phyloP scores from a whole-genome alignment of 2,888 invertebrate genomes.

The Pinctada fucata region DNA sequence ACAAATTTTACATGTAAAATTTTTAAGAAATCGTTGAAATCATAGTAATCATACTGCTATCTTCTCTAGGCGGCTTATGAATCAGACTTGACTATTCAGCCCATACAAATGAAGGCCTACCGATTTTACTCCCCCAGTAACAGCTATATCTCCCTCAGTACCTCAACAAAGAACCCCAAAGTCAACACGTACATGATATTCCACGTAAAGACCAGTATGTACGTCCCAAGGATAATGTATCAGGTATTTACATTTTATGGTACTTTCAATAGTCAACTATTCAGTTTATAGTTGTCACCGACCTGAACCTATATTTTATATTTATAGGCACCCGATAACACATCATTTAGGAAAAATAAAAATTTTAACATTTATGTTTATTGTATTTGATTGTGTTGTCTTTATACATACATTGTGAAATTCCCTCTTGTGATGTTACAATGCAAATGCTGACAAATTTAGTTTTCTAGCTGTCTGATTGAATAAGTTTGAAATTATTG shows the following conservation, averaged over 20 bases:
- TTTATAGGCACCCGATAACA: too few species aligned
- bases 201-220: slow-evolving; percentile 94
- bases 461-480: too few species aligned
- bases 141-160: slow-evolving; percentile 90
- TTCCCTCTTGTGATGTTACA: too few species aligned
- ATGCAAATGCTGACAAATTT: too few species aligned
- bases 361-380: neutral
- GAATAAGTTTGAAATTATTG: too few species aligned
- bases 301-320: neutral
- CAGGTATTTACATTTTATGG: slow-evolving; percentile 78
- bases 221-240: slow-evolving; percentile 92
- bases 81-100: too few species aligned
- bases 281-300: neutral
- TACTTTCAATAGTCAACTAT: neutral
- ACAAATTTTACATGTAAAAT: too few species aligned
- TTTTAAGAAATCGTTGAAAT: too few species aligned
- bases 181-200: slow-evolving; percentile 95
- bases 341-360: neutral
- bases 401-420: too few species aligned
- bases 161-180: slow-evolving; percentile 83
- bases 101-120: slow-evolving; percentile 58
- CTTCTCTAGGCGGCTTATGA: too few species aligned
- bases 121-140: slow-evolving; percentile 88
- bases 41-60: too few species aligned
- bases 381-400: neutral